Conservation (phyloP, 2,888 invertebrate genomes). For the Cenopis cana region DNA sequence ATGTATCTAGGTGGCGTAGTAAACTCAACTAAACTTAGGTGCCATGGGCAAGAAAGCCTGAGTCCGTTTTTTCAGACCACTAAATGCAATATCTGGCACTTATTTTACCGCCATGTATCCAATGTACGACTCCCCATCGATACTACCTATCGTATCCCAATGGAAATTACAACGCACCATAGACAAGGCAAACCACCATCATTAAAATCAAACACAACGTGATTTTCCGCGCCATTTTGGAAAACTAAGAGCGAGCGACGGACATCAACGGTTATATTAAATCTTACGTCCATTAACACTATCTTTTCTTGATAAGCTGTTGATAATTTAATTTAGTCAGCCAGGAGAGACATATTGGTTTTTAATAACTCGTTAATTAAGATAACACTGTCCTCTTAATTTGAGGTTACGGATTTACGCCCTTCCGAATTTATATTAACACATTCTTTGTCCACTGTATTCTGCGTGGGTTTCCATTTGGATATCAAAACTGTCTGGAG, state of each 20-base stretch:
- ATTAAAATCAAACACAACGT: conserved; percentile 30
- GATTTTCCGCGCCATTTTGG: conserved; percentile 35
- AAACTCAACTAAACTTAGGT: too few relatives aligned
- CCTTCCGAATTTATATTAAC: not conserved
- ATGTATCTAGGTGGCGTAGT: too few relatives aligned
- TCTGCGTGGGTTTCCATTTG: too few relatives aligned
- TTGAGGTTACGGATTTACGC: not conserved
- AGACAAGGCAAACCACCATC: conserved; percentile 24
- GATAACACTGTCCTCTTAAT: not conserved
- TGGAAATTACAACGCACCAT: conserved; percentile 16
- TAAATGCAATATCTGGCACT: too few relatives aligned
- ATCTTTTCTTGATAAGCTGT: not conserved
- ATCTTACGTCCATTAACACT: conserved; percentile 6
- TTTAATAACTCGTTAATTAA: conserved; percentile 32
- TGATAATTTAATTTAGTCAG: not conserved
- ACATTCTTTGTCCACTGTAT: too few relatives aligned
- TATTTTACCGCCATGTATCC: not conserved
- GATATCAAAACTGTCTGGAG: too few relatives aligned
- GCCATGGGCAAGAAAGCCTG: too few relatives aligned
- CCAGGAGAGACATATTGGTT: conserved; percentile 19
- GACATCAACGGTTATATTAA: conserved; percentile 17
- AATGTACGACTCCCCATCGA: not conserved
- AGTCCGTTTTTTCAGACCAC: too few relatives aligned
- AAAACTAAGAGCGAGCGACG: not conserved
- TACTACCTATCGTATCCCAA: too few relatives aligned